A percentile compares a stretch with the other conserved stretches of the same genome.
Conservation (phyloP, 2,113 vertebrate species). For the Cochlearius cochlearius region DNA sequence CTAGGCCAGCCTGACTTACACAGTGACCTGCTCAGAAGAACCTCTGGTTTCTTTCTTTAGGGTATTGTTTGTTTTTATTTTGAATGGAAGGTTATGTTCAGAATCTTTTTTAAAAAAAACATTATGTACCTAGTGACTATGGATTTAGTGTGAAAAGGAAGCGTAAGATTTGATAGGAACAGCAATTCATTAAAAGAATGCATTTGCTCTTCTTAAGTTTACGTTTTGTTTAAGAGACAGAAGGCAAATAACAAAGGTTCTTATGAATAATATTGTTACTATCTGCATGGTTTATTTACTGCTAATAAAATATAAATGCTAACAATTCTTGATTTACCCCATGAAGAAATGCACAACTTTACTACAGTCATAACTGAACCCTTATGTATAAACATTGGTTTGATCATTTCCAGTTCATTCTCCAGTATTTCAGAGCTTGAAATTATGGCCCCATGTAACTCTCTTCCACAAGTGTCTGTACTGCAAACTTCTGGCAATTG, state of each 20-base stretch:
- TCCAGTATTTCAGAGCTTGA: slow-evolving; percentile 17
- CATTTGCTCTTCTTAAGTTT: not conserved
- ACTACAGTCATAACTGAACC: slow-evolving; percentile 14
- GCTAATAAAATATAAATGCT: slow-evolving; percentile 55
- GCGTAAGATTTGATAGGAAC: not conserved
- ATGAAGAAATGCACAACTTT: not conserved
- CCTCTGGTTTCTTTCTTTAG: not conserved
- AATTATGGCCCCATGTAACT: not conserved
- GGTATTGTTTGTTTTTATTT: not conserved
- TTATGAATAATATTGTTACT: slow-evolving; percentile 14
- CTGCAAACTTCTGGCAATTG: not conserved
- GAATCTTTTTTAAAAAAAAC: not conserved
- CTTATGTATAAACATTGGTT: not conserved
- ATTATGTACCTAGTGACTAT: not conserved
- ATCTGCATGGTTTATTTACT: slow-evolving; percentile 32
- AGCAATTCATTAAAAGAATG: slow-evolving; percentile 10
- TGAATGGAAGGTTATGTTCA: not conserved
- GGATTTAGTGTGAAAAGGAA: not conserved
- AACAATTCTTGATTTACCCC: slow-evolving; percentile 37
- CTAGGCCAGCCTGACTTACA: not conserved
- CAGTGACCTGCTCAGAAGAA: not conserved
- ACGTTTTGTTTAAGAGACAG: not conserved
- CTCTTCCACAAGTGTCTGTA: not conserved
- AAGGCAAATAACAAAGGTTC: slow-evolving; percentile 34
- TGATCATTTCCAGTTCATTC: slow-evolving; percentile 6